phyloP scores from a whole-genome alignment of 2,888 invertebrate species.

The Hyppa rectilinea region DNA sequence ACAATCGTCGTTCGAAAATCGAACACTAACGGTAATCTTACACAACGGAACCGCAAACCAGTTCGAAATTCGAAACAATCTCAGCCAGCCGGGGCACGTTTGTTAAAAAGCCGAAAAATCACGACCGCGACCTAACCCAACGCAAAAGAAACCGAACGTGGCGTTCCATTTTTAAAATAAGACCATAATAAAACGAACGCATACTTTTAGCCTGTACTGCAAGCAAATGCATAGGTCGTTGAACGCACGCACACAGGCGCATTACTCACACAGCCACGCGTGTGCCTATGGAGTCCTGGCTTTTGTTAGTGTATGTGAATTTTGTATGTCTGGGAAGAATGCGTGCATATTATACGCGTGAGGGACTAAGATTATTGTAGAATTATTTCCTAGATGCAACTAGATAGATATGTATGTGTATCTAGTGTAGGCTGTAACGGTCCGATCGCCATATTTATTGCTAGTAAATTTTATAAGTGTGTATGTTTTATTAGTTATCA shows the following conservation, averaged over 20 bases:
- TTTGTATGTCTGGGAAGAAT: constrained; percentile 90
- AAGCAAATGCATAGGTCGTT: constrained; percentile 90
- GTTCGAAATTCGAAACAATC: constrained; percentile 70
- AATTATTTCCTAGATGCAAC: constrained; percentile 89
- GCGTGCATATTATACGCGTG: constrained; percentile 86
- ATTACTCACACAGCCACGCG: constrained; percentile 73
- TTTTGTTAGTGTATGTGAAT: constrained; percentile 83
- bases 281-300: constrained; percentile 71
- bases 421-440: constrained; percentile 78
- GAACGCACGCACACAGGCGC: constrained; percentile 83
- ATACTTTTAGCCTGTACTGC: constrained; percentile 90
- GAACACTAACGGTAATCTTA: constrained; percentile 75
- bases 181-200: constrained; percentile 90
- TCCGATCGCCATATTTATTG: constrained; percentile 83
- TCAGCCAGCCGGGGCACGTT: constrained; percentile 50
- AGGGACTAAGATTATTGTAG: constrained; percentile 88
- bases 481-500: constrained; percentile 80
- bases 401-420: constrained; percentile 71
- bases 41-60: constrained; percentile 73
- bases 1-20: constrained; percentile 68
- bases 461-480: constrained; percentile 85
- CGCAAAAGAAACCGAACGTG: constrained; percentile 83
- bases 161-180: constrained; percentile 89
- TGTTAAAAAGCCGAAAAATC: constrained; percentile 66
- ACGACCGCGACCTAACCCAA: constrained; percentile 88